Base-by-base conservation (phyloP, 2,113 vertebrate species). In the Scopus umbretta region DNA sequence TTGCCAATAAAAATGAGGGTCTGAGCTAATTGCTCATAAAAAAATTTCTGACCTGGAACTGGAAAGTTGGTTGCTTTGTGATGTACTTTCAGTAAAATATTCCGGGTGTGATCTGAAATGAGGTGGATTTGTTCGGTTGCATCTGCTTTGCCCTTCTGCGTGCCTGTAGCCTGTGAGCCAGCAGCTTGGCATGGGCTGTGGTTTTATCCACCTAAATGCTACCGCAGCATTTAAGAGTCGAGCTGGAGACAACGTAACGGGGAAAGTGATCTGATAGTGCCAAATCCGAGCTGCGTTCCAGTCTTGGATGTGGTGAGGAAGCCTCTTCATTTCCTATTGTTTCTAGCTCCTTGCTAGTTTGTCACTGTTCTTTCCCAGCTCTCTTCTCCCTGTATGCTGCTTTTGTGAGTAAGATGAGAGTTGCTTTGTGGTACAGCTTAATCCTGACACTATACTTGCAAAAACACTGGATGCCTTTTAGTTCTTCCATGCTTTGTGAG, bases 401-500 rank as follows among this genome's bases (percentile, higher is more conserved):
- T 86, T 66, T 53, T 72, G 34, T 80, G 53, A 80, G 58, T 40
- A 42, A 43, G 36, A 59, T 32, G 11, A 17, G 63, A 15, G 10
- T 63, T 79, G 71, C 53, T 67, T n/a, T 52, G 58, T 66, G 63
- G n/a, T 13, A 8, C 45, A 73, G 55, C 32, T 86, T 86, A 67
- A 59, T 75, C 59, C 25, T 50, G 36, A 59, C 32, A 5, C 47
- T 73, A 4, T 29, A 36, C 65, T 73, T 83, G 67, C 27, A 66
- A 50, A 80, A 88, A 8, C 45, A 55, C 11, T 0, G 0, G 11
- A 1, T 93, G 26, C 34, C 25, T 76, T 80, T 43, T 55, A 45
- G 11, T 78, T 80, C 56, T 74, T 47, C 0, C 0, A 7, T 2
- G 16, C 61, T 68, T 72, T 0, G 0, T 2, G 13, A 73, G 52